Evolutionary conservation across 2,888 invertebrate genomes (phyloP).

Genomic region (Lasiommata megera): DNA sequence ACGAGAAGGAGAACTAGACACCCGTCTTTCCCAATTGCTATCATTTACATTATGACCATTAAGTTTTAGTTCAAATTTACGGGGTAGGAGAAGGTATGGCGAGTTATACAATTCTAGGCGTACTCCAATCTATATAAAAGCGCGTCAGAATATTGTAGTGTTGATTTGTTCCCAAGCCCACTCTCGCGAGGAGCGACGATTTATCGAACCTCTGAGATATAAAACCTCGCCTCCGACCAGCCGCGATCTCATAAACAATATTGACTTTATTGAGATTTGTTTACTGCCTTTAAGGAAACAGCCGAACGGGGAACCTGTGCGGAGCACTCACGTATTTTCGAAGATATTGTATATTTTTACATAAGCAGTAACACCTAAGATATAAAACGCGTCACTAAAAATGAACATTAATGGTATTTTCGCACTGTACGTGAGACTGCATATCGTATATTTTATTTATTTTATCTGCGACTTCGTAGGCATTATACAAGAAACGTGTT

Average conservation of each 20-base stretch:
- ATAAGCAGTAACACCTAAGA: background rate
- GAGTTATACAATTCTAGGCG: no score
- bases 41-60: no score
- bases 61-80: no score
- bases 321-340: background rate
- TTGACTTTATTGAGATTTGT: constrained; percentile 12
- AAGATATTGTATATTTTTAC: background rate
- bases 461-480: no score
- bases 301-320: background rate
- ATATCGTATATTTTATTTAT: no score
- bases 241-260: constrained; percentile 4
- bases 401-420: no score
- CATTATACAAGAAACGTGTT: no score
- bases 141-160: background rate
- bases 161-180: background rate
- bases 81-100: no score
- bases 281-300: constrained; percentile 1
- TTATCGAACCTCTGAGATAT: background rate
- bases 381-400: no score
- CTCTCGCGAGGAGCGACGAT: background rate
- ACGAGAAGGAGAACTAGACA: no score
- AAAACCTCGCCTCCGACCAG: background rate
- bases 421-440: no score
- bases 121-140: background rate
- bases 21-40: no score